Evolutionary conservation across 2,888 invertebrate species (phyloP), one percentile per base, ranked within the genome.

Genomic region (Neoaliturus tenellus): DNA sequence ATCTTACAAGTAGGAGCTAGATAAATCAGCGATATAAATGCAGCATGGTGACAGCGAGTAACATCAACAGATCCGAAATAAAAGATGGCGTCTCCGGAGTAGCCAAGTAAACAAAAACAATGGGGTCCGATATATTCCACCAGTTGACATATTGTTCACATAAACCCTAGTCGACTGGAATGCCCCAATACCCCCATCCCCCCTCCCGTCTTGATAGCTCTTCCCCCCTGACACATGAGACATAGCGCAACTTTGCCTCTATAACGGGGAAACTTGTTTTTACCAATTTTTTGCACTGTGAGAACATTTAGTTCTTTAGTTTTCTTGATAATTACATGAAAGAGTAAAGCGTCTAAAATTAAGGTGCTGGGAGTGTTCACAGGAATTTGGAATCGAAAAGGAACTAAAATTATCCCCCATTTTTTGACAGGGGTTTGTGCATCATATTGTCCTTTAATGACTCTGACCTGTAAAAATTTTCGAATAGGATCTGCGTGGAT

Each of bases 91-190:
- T 39, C 75, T 55, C 6, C 35, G n/a, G 78, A 78, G 78, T 78
- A 48, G 78, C 78, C 78, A 78, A 78, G 78, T 78, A 78, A 78
- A 78, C 78, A 78, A 78, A 78, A 78, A 78, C 78, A 78, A 78
- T 78, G 78, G 78, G 78, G 44, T 48, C 20, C 75, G 44, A 75
- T 75, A 48, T 75, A 75, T 75, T 28, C 44, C 75, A 75, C 35
- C 39, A 23, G 17, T 48, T 78, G 78, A 78, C 78, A 78, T 78
- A 78, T 78, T 78, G 78, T 55, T 55, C 55, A 28, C 55, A 78
- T 78, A 78, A 78, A 51, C 48, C 31, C 78, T 23, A 78, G 78
- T 78, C 78, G 78, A 78, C 78, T 78, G 78, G 78, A 78, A 78
- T 78, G 78, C 78, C 78, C 78, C 35, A 78, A 78, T 78, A 78